These are phyloP conservation scores for Corvus cornix DNA, from an alignment of 2,113 vertebrate genomes.

Conservation along the genomic window DNA sequence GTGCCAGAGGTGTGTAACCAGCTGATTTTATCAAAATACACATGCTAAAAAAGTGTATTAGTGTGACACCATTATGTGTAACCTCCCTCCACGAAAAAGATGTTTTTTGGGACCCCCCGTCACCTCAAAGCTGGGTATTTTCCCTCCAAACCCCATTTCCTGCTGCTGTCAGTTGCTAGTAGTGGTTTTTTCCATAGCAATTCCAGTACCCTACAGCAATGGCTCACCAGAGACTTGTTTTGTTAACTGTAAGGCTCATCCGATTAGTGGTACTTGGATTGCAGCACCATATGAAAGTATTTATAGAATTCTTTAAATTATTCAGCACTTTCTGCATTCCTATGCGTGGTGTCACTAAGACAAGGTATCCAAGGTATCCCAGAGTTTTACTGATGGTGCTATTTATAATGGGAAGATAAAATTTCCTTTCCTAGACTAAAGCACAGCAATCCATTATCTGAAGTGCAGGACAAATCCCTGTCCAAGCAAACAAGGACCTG, in stretches of 20 bases:
- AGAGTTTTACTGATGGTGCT: neutral
- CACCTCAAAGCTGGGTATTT: neutral
- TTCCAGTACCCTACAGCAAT: neutral
- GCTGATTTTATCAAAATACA: neutral
- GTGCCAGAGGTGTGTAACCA: neutral
- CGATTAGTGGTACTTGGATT: neutral
- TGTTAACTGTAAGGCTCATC: neutral
- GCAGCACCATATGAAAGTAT: constrained; percentile 1
- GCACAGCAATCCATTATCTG: neutral
- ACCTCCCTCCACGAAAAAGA: neutral
- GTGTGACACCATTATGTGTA: neutral
- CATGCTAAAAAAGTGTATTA: rapidly evolving
- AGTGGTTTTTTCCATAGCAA: neutral
- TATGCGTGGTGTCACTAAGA: neutral
- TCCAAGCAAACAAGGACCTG: neutral
- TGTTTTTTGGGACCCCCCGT: neutral
- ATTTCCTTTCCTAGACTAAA: neutral
- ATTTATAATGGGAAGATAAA: neutral
- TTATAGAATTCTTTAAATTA: constrained; percentile 19
- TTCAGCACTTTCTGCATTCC: constrained; percentile 1
- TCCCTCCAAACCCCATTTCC: neutral
- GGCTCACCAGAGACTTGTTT: neutral
- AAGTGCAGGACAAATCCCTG: neutral
- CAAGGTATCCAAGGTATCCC: neutral
- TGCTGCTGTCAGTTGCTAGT: neutral